Base-by-base conservation (phyloP, 1,140 invertebrate species). In the Branchinecta lynchi region DNA sequence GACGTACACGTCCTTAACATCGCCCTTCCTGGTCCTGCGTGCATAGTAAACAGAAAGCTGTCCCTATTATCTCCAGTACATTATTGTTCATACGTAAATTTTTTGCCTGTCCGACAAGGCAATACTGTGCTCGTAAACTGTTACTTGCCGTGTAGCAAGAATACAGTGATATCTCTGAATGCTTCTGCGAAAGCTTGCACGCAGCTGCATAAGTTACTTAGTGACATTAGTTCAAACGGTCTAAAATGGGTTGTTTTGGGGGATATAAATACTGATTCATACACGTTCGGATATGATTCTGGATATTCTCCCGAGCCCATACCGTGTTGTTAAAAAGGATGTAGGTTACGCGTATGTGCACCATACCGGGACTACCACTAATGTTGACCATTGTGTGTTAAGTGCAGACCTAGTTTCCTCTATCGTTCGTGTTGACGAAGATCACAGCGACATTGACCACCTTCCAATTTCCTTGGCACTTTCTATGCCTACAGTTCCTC, bases 351-450 rank as follows among this genome's bases (percentile, higher is more conserved):
- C 46, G 46, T 51, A 51, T n/a, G 46, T 51, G 46, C 46, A 51
- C 9, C 46, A 51, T 51, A 51, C 46, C 46, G 46, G n/a, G 9
- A 9, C n/a, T 9, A 51, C 46, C 9, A 9, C 46, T 9, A 51
- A 51, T 51, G n/a, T 51, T 51, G 46, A 51, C 46, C 46, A 51
- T 51, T 51, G 46, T 51, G 46, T 51, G n/a, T 51, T 51, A 51
- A 51, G 46, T 51, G 46, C 46, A 51, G 9, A n/a, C 46, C 46
- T 51, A 51, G 46, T 51, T 51, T 51, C 46, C n/a, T 51, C 46
- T 51, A 9, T 51, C 9, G 46, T n/a, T 51, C 46, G n/a, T 51
- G 46, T 51, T 51, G 46, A 51, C 46, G 9, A 51, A 51, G 46
- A 51, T 51, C n/a, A 51, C 46, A 9, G 46, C 46, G 46, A 51